phyloP scores from a whole-genome alignment of 2,113 vertebrate species.

The Takifugu flavidus region DNA sequence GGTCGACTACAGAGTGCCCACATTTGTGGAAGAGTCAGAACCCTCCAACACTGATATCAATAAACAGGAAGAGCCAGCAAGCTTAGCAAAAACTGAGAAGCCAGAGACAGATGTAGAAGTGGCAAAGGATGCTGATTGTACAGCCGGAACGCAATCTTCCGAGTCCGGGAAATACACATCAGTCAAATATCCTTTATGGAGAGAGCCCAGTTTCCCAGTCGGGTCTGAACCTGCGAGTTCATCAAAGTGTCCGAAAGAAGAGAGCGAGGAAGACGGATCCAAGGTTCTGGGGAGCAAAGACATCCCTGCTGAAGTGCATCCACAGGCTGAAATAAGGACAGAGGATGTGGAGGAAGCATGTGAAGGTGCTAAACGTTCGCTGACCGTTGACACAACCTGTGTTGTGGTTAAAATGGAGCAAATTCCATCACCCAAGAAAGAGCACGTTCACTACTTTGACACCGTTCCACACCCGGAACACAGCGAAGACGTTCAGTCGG shows the following conservation, averaged over 20 bases:
- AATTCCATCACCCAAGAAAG: slow-evolving; percentile 74
- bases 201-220: slow-evolving; percentile 58
- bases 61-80: slow-evolving; percentile 11
- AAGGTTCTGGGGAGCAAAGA: neutral
- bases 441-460: slow-evolving; percentile 70
- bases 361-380: slow-evolving; percentile 61
- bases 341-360: slow-evolving; percentile 27
- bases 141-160: slow-evolving; percentile 10
- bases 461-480: slow-evolving; percentile 14
- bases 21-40: slow-evolving; percentile 14
- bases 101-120: slow-evolving; percentile 10
- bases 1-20: slow-evolving; percentile 47
- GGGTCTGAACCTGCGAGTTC: slow-evolving; percentile 24
- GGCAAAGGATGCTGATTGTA: slow-evolving; percentile 7
- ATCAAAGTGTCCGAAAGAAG: slow-evolving; percentile 12
- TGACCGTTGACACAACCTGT: slow-evolving; percentile 84
- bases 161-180: slow-evolving; percentile 17
- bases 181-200: slow-evolving; percentile 72
- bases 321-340: slow-evolving; percentile 26
- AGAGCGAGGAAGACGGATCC: slow-evolving; percentile 13
- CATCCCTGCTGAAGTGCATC: neutral
- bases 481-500: slow-evolving; percentile 7
- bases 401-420: slow-evolving; percentile 84
- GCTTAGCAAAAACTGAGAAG: slow-evolving; percentile 16
- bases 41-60: neutral